Percentiles rank a stretch among this genome's conserved stretches.
Conservation (phyloP, 2,888 invertebrate species). For the Clusia tigrina region DNA sequence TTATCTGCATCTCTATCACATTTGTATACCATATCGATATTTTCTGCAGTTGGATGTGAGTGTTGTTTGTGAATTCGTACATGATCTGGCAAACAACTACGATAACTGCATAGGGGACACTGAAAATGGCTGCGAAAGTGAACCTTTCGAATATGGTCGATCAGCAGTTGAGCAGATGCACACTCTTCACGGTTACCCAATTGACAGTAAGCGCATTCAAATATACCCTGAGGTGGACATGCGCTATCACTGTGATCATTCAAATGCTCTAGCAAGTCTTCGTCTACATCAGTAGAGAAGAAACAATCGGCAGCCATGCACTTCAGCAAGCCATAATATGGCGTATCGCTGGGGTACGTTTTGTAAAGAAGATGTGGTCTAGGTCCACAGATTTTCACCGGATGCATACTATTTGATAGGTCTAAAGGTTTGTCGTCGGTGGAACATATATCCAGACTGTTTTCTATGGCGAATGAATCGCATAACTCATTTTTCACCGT, state of each 20-base stretch:
- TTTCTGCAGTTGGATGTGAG: conserved; percentile 19
- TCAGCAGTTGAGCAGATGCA: conserved; percentile 18
- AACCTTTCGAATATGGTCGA: conserved; percentile 29
- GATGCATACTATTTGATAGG: conserved; percentile 9
- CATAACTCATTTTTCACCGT: background rate
- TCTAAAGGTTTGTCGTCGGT: too few species aligned
- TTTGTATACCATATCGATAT: conserved; percentile 31
- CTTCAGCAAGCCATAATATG: conserved; percentile 44
- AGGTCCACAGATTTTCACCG: conserved; percentile 6
- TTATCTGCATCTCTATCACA: conserved; percentile 16
- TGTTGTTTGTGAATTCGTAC: conserved; percentile 31
- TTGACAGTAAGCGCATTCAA: conserved; percentile 39
- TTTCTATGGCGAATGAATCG: background rate
- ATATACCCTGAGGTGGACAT: conserved; percentile 22
- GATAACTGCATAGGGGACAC: conserved; percentile 40
- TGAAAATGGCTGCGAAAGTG: conserved; percentile 36
- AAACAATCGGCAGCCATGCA: conserved; percentile 43
- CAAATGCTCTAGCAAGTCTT: conserved; percentile 37
- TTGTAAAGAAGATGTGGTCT: conserved; percentile 29
- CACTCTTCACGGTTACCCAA: conserved; percentile 9
- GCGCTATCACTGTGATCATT: conserved; percentile 29
- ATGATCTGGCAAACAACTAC: conserved; percentile 35
- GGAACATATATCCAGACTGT: too few species aligned
- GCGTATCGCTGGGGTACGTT: conserved; percentile 28
- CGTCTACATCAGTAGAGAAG: conserved; percentile 38